A percentile compares a stretch with the other conserved stretches of the same genome.
phyloP scores from a whole-genome alignment of 1,140 invertebrate genomes.

The Ceratitis capitata region DNA sequence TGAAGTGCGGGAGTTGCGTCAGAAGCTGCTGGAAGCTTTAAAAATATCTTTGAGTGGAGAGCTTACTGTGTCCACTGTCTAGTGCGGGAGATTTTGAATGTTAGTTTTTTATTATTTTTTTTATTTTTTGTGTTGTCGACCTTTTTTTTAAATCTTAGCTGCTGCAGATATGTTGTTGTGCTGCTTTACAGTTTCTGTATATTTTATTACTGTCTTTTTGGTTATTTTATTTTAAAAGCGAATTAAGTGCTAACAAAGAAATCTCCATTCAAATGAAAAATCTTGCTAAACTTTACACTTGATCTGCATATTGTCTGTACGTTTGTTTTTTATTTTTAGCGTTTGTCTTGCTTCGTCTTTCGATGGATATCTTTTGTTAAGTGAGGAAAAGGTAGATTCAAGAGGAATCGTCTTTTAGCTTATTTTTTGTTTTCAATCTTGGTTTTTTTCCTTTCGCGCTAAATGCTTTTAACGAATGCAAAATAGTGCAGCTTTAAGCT shows the following conservation, averaged over 20 bases:
- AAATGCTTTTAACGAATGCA: constrained; percentile 32
- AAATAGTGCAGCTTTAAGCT: background rate
- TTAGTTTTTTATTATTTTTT: background rate
- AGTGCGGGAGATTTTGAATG: background rate
- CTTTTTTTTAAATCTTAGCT: background rate
- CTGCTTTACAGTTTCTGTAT: background rate
- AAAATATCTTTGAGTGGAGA: background rate
- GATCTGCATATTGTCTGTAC: background rate
- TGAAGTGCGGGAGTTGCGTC: background rate
- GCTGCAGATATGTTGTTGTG: background rate
- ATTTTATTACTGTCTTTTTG: constrained; percentile 18
- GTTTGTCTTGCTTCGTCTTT: background rate
- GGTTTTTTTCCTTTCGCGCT: background rate
- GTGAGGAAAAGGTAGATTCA: background rate
- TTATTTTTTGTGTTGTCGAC: background rate
- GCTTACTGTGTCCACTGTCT: background rate
- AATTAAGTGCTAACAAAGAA: background rate
- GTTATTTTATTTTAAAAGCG: constrained; percentile 6
- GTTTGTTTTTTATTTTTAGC: background rate
- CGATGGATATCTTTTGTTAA: no score
- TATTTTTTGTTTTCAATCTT: background rate
- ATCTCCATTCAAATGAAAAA: constrained; percentile 11
- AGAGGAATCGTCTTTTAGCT: background rate
- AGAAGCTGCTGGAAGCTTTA: background rate
- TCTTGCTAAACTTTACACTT: background rate